Conservation (phyloP, 2,797 vertebrate species). For the Hydrocynus forskahlii region DNA sequence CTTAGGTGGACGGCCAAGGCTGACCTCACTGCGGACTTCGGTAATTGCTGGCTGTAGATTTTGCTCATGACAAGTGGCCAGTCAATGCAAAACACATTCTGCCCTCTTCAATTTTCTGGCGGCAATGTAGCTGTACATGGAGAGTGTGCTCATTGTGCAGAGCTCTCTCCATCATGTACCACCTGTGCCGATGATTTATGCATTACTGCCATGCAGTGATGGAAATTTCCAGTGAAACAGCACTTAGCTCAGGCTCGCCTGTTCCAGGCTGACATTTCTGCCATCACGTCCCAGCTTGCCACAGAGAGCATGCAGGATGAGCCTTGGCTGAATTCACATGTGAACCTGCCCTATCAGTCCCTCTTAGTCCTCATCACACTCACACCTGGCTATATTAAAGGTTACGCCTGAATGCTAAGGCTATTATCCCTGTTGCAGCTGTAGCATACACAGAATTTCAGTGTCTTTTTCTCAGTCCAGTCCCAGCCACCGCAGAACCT, state of each 20-base stretch:
- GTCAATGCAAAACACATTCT: neutral
- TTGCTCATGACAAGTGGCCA: constrained; percentile 43
- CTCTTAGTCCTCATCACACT: constrained; percentile 4
- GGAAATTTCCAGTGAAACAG: constrained; percentile 37
- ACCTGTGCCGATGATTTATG: constrained; percentile 60
- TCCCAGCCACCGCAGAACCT: no score
- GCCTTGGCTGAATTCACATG: neutral
- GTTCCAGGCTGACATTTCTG: constrained; percentile 58
- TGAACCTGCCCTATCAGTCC: neutral
- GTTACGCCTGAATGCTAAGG: constrained; percentile 9
- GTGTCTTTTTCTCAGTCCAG: neutral
- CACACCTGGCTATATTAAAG: constrained; percentile 7
- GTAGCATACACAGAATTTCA: constrained; percentile 11
- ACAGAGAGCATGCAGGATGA: neutral
- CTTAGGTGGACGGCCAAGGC: constrained; percentile 55
- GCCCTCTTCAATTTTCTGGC: neutral
- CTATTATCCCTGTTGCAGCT: constrained; percentile 11
- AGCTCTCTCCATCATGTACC: constrained; percentile 50
- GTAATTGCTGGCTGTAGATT: constrained; percentile 67
- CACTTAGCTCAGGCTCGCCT: constrained; percentile 45
- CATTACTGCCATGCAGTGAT: constrained; percentile 39
- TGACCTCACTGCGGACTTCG: constrained; percentile 56
- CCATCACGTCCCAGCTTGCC: constrained; percentile 12
- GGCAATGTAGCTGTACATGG: neutral
- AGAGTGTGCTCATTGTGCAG: neutral